Percentiles rank a stretch among this genome's conserved stretches.
These are phyloP conservation scores for Sebastiscus albofasciatus DNA, from an alignment of 2,797 vertebrate species.

Conservation along the genomic window DNA sequence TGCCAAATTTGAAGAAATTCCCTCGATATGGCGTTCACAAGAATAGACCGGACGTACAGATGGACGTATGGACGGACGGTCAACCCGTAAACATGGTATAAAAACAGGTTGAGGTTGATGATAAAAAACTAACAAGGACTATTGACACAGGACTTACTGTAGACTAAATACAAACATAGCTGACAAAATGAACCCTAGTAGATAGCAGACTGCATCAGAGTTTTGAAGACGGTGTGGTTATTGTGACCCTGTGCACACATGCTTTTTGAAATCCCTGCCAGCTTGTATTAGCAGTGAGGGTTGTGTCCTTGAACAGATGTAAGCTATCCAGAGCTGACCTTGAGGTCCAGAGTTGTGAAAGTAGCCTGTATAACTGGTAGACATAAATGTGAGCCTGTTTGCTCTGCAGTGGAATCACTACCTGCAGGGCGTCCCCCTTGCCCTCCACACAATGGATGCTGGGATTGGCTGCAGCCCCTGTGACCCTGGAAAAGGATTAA, in stretches of 20 bases:
- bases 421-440: slow-evolving; percentile 8
- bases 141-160: not conserved
- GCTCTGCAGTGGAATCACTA: not conserved
- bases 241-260: not conserved
- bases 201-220: not conserved
- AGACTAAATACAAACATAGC: not conserved
- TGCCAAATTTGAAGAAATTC: too few species aligned
- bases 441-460: slow-evolving; percentile 17
- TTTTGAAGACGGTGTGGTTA: not conserved
- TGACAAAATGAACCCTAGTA: not conserved
- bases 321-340: slow-evolving; percentile 11
- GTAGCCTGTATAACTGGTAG: not conserved
- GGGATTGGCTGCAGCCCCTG: slow-evolving; percentile 1
- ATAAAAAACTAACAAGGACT: not conserved
- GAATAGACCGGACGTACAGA: too few species aligned
- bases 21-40: too few species aligned
- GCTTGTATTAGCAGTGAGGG: not conserved
- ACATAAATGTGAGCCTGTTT: not conserved
- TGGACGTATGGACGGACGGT: too few species aligned
- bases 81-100: too few species aligned
- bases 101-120: not conserved
- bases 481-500: slow-evolving; percentile 10
- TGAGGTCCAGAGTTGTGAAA: not conserved
- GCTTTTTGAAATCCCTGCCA: not conserved
- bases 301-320: slow-evolving; percentile 3